These are phyloP conservation scores for Prostheceraeus crozeri DNA, from an alignment of 2,888 invertebrate species.

Conservation along the genomic window DNA sequence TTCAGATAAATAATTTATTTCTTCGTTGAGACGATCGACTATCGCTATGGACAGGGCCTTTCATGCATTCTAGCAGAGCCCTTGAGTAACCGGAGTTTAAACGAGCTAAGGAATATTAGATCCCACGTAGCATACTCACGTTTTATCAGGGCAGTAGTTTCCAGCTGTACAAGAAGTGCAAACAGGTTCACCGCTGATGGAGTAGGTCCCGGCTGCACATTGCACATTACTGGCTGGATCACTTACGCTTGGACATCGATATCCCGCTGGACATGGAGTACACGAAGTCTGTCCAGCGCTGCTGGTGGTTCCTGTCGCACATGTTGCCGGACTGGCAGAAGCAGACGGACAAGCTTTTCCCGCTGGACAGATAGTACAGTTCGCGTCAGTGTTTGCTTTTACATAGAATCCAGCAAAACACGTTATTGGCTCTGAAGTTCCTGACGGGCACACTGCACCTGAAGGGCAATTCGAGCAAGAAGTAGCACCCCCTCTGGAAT, in stretches of 20 bases:
- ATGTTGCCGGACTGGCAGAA: constrained; percentile 44
- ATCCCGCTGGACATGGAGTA: constrained; percentile 45
- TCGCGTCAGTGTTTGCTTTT: too few species aligned
- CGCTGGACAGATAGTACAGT: constrained; percentile 48
- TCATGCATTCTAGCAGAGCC: too few species aligned
- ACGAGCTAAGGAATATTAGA: too few species aligned
- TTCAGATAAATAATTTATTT: too few species aligned
- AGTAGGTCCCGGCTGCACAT: constrained; percentile 46
- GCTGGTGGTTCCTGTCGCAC: constrained; percentile 43
- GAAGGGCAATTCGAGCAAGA: neutral
- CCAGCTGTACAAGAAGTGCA: constrained; percentile 48
- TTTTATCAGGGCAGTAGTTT: constrained; percentile 46
- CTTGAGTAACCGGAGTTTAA: too few species aligned
- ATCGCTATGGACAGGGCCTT: too few species aligned
- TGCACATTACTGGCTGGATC: constrained; percentile 41
- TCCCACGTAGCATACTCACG: constrained; percentile 38
- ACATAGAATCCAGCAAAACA: too few species aligned
- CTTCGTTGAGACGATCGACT: too few species aligned
- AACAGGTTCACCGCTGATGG: constrained; percentile 42
- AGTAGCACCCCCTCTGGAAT: neutral
- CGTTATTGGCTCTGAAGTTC: too few species aligned
- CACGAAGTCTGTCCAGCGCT: constrained; percentile 43
- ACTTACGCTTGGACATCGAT: constrained; percentile 43
- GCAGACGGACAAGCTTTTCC: constrained; percentile 46
- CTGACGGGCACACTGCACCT: too few species aligned